Conservation (phyloP, 2,888 invertebrate species). For the Protophormia terraenovae region DNA sequence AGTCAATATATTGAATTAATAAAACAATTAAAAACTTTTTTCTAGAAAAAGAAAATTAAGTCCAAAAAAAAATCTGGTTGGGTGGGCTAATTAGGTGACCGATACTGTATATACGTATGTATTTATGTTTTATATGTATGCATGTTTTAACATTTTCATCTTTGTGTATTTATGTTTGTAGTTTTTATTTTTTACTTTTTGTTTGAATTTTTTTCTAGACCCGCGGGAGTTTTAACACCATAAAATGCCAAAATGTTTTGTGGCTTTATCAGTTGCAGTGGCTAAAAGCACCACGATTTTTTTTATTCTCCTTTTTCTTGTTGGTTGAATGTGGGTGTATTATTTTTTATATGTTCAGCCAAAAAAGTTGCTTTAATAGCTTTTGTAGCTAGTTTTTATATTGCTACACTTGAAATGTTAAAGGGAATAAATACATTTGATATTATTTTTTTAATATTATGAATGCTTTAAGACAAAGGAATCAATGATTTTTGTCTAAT, state of each 20-base stretch:
- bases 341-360: neutral
- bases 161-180: neutral
- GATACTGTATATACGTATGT: too few species aligned
- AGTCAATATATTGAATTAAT: too few species aligned
- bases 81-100: too few species aligned
- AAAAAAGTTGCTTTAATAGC: neutral
- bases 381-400: neutral
- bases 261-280: conserved; percentile 61
- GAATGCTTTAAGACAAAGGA: too few species aligned
- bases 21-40: too few species aligned
- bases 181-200: neutral
- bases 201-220: conserved; percentile 20
- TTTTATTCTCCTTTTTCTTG: neutral
- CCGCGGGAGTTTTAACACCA: conserved; percentile 64
- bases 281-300: conserved; percentile 25
- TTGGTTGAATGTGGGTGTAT: neutral
- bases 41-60: too few species aligned
- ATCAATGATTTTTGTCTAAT: too few species aligned
- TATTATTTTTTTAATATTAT: too few species aligned
- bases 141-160: neutral
- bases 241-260: conserved; percentile 62
- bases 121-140: neutral
- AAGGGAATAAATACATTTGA: too few species aligned
- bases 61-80: too few species aligned
- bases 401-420: neutral